A percentile compares a stretch with the other conserved stretches of the same genome.
Conservation (phyloP, 2,797 vertebrate genomes). For the Myotis myotis region DNA sequence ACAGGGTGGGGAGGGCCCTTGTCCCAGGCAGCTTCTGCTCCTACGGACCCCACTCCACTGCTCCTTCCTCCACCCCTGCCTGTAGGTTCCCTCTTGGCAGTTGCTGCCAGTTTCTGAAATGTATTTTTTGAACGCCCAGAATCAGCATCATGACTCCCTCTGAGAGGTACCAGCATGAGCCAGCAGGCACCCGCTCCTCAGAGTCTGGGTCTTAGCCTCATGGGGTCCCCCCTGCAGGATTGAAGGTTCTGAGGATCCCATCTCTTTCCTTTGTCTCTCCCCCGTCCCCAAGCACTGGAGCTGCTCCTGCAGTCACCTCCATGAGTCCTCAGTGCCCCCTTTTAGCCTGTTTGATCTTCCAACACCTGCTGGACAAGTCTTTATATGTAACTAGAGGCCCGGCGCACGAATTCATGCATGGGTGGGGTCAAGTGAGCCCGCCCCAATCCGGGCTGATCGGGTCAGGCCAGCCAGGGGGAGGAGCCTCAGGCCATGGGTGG, state of each 20-base stretch:
- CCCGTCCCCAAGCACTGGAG: neutral
- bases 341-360: neutral
- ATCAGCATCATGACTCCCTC: neutral
- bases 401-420: no score
- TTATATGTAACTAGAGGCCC: neutral
- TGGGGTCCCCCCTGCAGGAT: neutral
- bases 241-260: neutral
- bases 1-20: fast-evolving
- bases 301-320: neutral
- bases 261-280: neutral
- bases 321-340: neutral
- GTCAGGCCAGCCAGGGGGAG: no score
- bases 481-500: no score
- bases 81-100: neutral
- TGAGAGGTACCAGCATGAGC: neutral
- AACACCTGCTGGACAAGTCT: neutral
- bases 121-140: neutral
- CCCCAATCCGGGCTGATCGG: no score
- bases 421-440: fast-evolving
- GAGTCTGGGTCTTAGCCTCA: neutral
- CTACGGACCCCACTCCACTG: fast-evolving
- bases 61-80: neutral
- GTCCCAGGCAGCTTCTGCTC: neutral
- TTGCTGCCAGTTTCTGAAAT: neutral
- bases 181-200: neutral